Base-by-base conservation (phyloP, 2,888 invertebrate species). In the Lycophotia porphyrea region DNA sequence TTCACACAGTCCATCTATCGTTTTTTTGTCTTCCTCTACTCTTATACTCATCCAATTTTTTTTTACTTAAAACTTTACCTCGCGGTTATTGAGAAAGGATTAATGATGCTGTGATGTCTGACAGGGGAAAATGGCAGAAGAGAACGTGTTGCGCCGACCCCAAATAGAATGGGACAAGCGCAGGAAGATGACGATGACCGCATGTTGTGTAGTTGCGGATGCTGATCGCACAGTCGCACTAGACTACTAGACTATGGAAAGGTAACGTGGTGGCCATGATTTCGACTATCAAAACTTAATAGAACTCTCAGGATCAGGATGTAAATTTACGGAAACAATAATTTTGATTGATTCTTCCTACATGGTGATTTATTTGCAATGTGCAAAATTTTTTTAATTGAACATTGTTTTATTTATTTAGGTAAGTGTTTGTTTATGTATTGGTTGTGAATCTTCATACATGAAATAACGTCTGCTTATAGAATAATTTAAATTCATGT, bases 311-410 rank as follows among this genome's bases (percentile, higher is more conserved):
- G 74, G 74, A 74, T 73, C 67, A 78, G 72, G 82, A 85, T 74
- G 52, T 74, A 18, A 21, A 15, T 68, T 75, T 18, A 39, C 81
- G 84, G 83, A 84, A 84, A 78, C 71, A 44, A 81, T 78, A 4
- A 71, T 72, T 74, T 68, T 76, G 52, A 70, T 78, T 71, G 67
- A 68, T 69, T 85, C 68, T 79, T 85, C 85, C 82, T 76, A 66
- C 15, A 66, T 64, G 67, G 15, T 60, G 39, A 63, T 63, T 58
- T 31, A 58, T 58, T 58, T 58, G 31, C 31, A 31, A 58, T 58
- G n/a, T 42, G 21, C 24, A 69, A 31, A 27, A 34, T 27, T n/a
- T 47, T 36, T 61, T 34, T 49, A 24, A 24, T 44, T 47, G 70
- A 64, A 36, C 60, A 36, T 68, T 64, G 31, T 67, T 72, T 52